A percentile compares a stretch with the other conserved stretches of the same genome.
Conservation (phyloP, 2,888 invertebrate species). For the Polydrusus pterygomalis region DNA sequence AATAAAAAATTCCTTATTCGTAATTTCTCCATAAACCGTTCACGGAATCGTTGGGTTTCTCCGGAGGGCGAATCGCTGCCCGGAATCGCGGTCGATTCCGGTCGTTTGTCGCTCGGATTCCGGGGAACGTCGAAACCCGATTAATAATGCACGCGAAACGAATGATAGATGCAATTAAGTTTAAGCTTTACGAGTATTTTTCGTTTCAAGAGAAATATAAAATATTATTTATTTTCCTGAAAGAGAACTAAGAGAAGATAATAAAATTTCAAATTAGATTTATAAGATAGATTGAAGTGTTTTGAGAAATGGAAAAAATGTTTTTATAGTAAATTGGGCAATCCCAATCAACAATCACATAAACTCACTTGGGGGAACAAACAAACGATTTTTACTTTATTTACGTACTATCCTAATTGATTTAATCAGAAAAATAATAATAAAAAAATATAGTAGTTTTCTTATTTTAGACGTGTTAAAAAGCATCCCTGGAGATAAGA, state of each 20-base stretch:
- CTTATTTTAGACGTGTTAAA: no score
- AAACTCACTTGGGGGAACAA: no score
- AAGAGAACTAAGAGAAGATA: not conserved
- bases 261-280: slow-evolving; percentile 16
- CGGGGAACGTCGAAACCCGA: not conserved
- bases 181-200: not conserved
- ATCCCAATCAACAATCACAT: no score
- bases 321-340: no score
- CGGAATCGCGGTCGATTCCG: slow-evolving; percentile 8
- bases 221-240: not conserved
- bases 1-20: not conserved
- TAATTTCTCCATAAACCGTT: slow-evolving; percentile 5
- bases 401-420: no score
- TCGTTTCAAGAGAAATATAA: not conserved
- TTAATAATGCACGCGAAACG: slow-evolving; percentile 16
- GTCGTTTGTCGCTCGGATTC: slow-evolving; percentile 7
- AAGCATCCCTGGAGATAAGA: no score
- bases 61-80: not conserved
- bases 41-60: slow-evolving; percentile 2
- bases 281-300: not conserved
- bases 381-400: no score
- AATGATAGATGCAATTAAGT: no score
- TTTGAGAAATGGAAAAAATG: not conserved
- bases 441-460: no score
- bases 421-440: no score